Conservation (phyloP, 2,888 invertebrate species). For the Steinernema scapterisci region DNA sequence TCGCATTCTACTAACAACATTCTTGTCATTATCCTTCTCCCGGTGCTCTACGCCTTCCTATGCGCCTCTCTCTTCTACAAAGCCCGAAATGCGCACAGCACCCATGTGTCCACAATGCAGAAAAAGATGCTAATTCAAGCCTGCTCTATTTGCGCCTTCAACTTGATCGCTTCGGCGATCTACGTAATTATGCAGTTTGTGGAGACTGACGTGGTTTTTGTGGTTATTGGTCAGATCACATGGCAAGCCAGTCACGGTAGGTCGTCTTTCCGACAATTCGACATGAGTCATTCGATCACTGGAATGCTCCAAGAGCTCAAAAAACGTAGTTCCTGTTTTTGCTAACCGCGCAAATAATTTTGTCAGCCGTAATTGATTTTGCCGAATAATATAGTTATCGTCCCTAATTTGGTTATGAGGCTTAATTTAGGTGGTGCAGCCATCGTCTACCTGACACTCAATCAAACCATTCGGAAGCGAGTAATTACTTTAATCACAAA, state of each 20-base stretch:
- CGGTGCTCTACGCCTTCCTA: conserved; percentile 30
- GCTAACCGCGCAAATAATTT: no score
- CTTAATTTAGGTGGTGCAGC: conserved; percentile 6
- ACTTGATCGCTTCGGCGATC: conserved; percentile 5
- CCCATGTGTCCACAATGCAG: neutral
- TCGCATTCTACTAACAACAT: conserved; percentile 24
- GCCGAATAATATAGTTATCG: no score
- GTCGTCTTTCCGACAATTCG: no score
- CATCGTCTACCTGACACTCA: conserved; percentile 10
- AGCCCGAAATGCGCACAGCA: conserved; percentile 12
- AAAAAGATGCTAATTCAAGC: conserved; percentile 23
- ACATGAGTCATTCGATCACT: no score
- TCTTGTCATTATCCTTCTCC: conserved; percentile 11
- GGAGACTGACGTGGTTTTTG: neutral
- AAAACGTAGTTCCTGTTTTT: no score
- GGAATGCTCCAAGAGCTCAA: no score
- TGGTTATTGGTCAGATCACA: conserved; percentile 21
- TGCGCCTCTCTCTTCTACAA: conserved; percentile 6
- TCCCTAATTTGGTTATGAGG: neutral
- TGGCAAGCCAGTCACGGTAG: conserved; percentile 33
- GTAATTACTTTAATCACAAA: neutral
- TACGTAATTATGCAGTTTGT: conserved; percentile 23
- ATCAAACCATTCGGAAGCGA: neutral
- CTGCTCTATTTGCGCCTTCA: conserved; percentile 14
- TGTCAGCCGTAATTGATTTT: no score